These are phyloP conservation scores for Danaus plexippus DNA, from an alignment of 1,140 invertebrate species.

Conservation along the genomic window DNA sequence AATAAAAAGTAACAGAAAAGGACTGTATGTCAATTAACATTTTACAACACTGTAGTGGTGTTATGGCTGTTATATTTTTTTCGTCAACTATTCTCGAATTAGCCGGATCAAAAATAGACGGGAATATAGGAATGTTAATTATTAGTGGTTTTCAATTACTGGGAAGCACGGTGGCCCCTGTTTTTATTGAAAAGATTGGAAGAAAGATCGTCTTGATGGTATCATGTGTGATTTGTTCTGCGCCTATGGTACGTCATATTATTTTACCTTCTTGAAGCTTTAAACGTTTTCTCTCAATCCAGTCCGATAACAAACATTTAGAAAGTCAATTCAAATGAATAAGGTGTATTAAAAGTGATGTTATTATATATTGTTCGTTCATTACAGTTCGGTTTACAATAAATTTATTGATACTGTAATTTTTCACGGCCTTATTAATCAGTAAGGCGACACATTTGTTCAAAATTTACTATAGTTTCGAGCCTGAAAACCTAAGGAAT, in stretches of 20 bases:
- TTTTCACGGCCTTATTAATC: too few species aligned
- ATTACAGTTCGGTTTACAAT: too few species aligned
- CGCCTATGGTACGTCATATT: constrained; percentile 30
- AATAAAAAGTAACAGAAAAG: constrained; percentile 27
- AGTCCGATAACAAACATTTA: too few species aligned
- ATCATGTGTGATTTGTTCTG: constrained; percentile 31
- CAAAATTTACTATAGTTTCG: too few species aligned
- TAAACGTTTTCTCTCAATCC: too few species aligned
- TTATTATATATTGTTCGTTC: too few species aligned
- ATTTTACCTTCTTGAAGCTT: too few species aligned
- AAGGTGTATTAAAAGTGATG: too few species aligned
- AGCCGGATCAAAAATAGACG: constrained; percentile 30
- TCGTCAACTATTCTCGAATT: constrained; percentile 59
- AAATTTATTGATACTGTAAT: too few species aligned
- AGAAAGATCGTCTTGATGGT: constrained; percentile 63
- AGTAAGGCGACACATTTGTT: too few species aligned
- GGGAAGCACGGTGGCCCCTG: constrained; percentile 37
- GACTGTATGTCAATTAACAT: constrained; percentile 22
- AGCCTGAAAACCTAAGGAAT: too few species aligned
- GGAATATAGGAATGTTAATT: constrained; percentile 31
- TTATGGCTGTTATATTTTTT: constrained; percentile 71
- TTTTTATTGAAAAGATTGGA: constrained; percentile 71
- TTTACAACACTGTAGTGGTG: constrained; percentile 53
- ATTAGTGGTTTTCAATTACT: constrained; percentile 62
- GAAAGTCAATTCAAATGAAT: too few species aligned